These are phyloP conservation scores for Beaufortia kweichowensis DNA, from an alignment of 2,113 vertebrate genomes.

Conservation along the genomic window DNA sequence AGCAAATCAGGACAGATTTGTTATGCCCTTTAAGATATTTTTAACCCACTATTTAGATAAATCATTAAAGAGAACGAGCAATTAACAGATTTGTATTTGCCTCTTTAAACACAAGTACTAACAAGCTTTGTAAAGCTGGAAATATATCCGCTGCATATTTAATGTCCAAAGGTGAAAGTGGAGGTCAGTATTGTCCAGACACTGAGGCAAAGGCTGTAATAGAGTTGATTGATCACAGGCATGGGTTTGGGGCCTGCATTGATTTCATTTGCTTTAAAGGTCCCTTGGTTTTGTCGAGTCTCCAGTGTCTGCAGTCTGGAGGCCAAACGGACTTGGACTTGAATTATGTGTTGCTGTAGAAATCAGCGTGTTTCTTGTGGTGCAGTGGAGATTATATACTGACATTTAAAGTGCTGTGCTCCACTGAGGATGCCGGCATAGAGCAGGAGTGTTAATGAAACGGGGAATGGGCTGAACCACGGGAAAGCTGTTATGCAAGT, in stretches of 20 bases:
- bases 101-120: neutral
- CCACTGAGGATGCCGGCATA: conserved; percentile 28
- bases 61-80: neutral
- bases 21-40: neutral
- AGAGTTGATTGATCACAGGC: conserved; percentile 79
- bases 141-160: conserved; percentile 13
- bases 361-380: conserved; percentile 13
- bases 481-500: conserved; percentile 10
- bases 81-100: neutral
- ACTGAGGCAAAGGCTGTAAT: conserved; percentile 65
- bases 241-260: conserved; percentile 78
- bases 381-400: conserved; percentile 40
- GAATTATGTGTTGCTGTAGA: conserved; percentile 44
- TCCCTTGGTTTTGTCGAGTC: conserved; percentile 62
- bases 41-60: neutral
- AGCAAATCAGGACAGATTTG: neutral
- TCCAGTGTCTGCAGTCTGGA: conserved; percentile 50
- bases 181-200: conserved; percentile 41
- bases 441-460: conserved; percentile 25
- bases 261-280: conserved; percentile 78
- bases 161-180: conserved; percentile 44
- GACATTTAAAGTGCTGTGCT: conserved; percentile 26
- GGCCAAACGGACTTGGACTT: conserved; percentile 72
- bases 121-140: conserved; percentile 7
- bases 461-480: conserved; percentile 5